Evolutionary conservation across 2,888 invertebrate genomes (phyloP).

Genomic region (Norana najaformis): DNA sequence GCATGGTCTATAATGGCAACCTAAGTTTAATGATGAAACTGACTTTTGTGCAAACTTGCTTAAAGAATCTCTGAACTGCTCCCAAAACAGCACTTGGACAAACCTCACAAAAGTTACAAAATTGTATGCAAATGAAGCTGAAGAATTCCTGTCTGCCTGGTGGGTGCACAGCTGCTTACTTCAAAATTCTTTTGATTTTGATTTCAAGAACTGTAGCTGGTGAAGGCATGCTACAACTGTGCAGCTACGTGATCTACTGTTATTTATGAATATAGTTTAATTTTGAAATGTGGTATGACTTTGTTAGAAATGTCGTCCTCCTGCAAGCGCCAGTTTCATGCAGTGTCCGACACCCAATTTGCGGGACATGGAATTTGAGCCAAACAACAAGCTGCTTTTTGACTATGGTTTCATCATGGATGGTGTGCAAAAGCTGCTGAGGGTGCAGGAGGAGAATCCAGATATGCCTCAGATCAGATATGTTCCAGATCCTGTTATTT

Average conservation of each 20-base stretch:
- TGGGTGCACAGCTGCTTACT: background rate
- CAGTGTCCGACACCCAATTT: constrained; percentile 33
- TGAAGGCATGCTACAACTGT: too few relatives aligned
- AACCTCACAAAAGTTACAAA: background rate
- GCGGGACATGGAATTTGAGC: background rate
- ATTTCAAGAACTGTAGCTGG: background rate
- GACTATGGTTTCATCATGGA: constrained; percentile 37
- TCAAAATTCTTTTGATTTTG: background rate
- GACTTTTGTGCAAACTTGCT: too few relatives aligned
- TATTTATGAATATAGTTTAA: background rate
- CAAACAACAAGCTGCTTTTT: background rate
- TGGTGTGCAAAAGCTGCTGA: constrained; percentile 27
- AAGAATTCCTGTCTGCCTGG: background rate
- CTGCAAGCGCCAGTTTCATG: constrained; percentile 31
- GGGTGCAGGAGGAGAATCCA: background rate
- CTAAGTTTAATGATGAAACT: too few relatives aligned
- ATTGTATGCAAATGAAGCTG: background rate
- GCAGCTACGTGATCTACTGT: background rate
- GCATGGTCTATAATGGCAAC: too few relatives aligned
- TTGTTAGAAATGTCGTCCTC: background rate
- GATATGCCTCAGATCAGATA: background rate
- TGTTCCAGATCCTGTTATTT: background rate
- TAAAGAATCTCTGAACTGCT: too few relatives aligned
- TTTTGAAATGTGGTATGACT: background rate
- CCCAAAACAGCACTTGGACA: background rate